Conservation (phyloP, 2,797 vertebrate species). For the Acanthurus tractus region DNA sequence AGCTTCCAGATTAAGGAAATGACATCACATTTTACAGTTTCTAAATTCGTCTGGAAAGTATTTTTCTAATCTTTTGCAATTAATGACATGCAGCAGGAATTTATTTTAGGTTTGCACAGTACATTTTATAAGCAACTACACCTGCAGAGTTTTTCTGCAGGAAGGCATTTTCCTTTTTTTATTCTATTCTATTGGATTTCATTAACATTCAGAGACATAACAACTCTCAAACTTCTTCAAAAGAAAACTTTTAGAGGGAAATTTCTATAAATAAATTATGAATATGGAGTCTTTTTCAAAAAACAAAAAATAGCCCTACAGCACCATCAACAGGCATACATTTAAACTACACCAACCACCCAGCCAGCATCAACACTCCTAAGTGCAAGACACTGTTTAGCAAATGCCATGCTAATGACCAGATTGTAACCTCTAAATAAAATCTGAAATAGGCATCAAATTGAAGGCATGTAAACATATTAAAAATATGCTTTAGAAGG, state of each 20-base stretch:
- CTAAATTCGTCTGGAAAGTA: background rate
- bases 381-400: background rate
- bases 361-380: background rate
- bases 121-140: background rate
- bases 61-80: background rate
- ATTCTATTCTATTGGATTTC: too few relatives aligned
- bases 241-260: too few relatives aligned
- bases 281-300: background rate
- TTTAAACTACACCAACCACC: slow-evolving; percentile 11
- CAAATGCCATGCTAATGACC: background rate
- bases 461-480: background rate
- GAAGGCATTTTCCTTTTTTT: background rate
- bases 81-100: background rate
- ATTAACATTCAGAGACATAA: background rate
- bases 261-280: background rate
- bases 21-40: background rate
- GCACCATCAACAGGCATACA: slow-evolving; percentile 33
- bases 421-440: background rate
- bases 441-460: background rate
- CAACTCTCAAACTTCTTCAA: background rate
- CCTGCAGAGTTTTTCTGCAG: background rate
- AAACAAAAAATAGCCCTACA: slow-evolving; percentile 1
- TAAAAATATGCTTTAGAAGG: background rate
- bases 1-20: background rate
- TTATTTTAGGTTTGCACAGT: background rate